Evolutionary conservation across 1,140 invertebrate species (phyloP), one percentile per base, ranked within the genome.

Genomic region (Hycleus cichorii): DNA sequence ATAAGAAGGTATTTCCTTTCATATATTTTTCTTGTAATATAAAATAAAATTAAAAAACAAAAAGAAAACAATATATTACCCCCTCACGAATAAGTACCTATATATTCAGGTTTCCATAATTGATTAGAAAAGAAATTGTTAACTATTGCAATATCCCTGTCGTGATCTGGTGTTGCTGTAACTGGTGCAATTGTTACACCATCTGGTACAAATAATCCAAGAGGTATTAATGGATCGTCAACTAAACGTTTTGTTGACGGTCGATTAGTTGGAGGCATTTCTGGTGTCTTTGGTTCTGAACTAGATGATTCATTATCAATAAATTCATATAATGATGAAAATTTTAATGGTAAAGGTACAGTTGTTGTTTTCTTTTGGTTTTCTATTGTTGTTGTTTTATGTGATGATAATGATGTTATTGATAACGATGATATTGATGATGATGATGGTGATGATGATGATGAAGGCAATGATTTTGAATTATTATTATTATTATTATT

Each of bases 91-190:
- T 69, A 69, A 24, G 71, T 68, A 42, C 71, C 71, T 42, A 79
- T 79, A 57, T 79, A 78, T 64, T 81, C 79, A 24, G 78, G 78
- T 69, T 79, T 80, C 79, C 79, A 81, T 27, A 81, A 66, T 65
- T 81, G 79, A 67, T 81, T 78, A 27, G 72, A 72, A 68, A 81
- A 81, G 64, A 81, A 81, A 59, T 77, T 77, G 59, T 78, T 75
- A 18, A 80, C 77, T 56, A 79, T 74, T 27, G 74, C 74, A 26
- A 78, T 73, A 58, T 78, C 76, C 44, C 73, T 65, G 60, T 75
- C 71, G 59, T 74, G 73, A 54, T 75, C 74, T 11, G 70, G 62
- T 11, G 66, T 69, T 0, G 65, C 66, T 7, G 68, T 74, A 0
- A 76, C 70, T 10, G 75, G 75, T 26, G 71, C 70, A 42, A 75